phyloP scores from a whole-genome alignment of 2,888 invertebrate species.

The Mythimna loreyi region DNA sequence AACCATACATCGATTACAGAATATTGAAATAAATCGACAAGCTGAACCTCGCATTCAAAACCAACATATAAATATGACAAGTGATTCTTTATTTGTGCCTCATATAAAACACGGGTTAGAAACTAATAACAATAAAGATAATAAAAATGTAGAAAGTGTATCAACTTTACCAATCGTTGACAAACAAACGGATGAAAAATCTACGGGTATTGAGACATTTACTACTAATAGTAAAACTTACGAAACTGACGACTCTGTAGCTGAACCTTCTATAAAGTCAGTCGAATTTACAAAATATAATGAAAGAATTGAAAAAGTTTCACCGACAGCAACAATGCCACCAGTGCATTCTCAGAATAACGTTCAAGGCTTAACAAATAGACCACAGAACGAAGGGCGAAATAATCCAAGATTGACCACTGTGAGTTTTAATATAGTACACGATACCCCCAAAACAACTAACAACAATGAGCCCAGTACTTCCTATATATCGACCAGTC shows the following conservation, averaged over 20 bases:
- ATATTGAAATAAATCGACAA: constrained; percentile 20
- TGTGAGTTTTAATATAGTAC: constrained; percentile 85
- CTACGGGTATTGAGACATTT: constrained; percentile 49
- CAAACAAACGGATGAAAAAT: constrained; percentile 26
- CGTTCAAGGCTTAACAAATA: constrained; percentile 74
- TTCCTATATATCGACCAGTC: constrained; percentile 67
- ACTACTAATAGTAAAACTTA: constrained; percentile 74
- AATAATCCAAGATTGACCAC: constrained; percentile 80
- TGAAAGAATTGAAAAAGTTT: constrained; percentile 70
- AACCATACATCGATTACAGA: constrained; percentile 32
- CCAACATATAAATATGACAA: constrained; percentile 38
- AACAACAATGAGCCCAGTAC: constrained; percentile 72
- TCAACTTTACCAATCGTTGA: constrained; percentile 24
- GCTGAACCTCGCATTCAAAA: constrained; percentile 12
- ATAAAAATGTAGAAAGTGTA: constrained; percentile 36
- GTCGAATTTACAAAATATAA: constrained; percentile 69
- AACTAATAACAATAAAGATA: constrained; percentile 26
- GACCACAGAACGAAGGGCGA: constrained; percentile 70
- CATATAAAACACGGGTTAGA: constrained; percentile 26
- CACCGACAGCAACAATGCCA: constrained; percentile 54
- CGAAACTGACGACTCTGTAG: constrained; percentile 77
- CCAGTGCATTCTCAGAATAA: constrained; percentile 77
- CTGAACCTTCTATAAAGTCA: constrained; percentile 77
- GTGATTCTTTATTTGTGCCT: constrained; percentile 18
- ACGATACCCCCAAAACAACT: constrained; percentile 74